Conservation (phyloP, 2,888 invertebrate genomes). For the Thecocarcelia acutangulata region DNA sequence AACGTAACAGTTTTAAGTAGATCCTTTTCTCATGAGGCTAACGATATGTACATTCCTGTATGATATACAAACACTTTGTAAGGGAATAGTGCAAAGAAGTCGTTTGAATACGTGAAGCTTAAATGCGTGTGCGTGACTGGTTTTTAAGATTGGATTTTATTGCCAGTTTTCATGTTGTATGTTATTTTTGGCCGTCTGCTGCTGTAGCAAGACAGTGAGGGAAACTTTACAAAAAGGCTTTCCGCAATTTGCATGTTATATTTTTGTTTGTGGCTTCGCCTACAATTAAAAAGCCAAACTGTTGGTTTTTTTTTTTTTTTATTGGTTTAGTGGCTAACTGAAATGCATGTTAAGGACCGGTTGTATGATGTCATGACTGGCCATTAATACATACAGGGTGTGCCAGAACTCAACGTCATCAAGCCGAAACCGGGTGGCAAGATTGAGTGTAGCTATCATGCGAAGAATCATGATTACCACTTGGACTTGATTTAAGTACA, state of each 20-base stretch:
- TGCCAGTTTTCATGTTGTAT: constrained; percentile 17
- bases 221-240: constrained; percentile 28
- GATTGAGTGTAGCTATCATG: too few species aligned
- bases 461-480: too few species aligned
- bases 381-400: too few species aligned
- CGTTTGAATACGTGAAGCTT: constrained; percentile 44
- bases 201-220: constrained; percentile 28
- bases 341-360: background rate
- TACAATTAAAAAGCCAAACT: constrained; percentile 36
- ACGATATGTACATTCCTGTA: too few species aligned
- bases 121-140: constrained; percentile 68
- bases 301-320: background rate
- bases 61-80: background rate
- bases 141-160: constrained; percentile 48
- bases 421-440: too few species aligned
- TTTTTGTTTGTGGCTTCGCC: constrained; percentile 34
- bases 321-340: background rate
- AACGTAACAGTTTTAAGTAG: too few species aligned
- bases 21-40: too few species aligned
- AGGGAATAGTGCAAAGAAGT: background rate
- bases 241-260: constrained; percentile 46
- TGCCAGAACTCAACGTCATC: too few species aligned
- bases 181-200: background rate
- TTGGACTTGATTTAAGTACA: too few species aligned
- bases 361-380: too few species aligned